These are phyloP conservation scores for Rhynchomys soricoides DNA, from an alignment of 2,113 vertebrate genomes.

Conservation along the genomic window DNA sequence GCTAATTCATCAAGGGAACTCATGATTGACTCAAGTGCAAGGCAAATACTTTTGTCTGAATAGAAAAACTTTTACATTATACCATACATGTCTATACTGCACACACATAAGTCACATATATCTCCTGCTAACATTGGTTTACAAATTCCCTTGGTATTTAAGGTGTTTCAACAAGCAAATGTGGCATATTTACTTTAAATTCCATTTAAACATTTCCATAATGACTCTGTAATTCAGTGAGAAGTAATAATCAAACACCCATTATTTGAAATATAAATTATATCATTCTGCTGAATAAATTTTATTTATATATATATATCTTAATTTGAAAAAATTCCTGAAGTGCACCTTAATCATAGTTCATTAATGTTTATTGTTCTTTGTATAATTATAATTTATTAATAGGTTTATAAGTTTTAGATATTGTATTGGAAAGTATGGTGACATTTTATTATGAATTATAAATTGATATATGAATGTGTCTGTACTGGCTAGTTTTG, in stretches of 20 bases:
- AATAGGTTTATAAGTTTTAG: constrained; percentile 32
- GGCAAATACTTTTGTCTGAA: constrained; percentile 49
- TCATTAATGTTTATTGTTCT: constrained; percentile 25
- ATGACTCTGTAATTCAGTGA: constrained; percentile 28
- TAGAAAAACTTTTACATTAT: constrained; percentile 1
- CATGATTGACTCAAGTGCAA: constrained; percentile 48
- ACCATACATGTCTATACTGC: not conserved
- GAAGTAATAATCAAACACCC: not conserved
- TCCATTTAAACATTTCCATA: constrained; percentile 52
- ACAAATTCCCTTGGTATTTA: constrained; percentile 27
- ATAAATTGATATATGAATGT: constrained; percentile 21
- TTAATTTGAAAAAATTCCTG: constrained; percentile 32
- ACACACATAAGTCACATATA: not conserved
- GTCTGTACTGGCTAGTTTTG: no score
- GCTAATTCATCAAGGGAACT: constrained; percentile 45
- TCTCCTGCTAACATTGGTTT: constrained; percentile 30
- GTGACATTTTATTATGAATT: constrained; percentile 36
- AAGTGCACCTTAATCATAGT: not conserved
- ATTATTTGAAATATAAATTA: constrained; percentile 46
- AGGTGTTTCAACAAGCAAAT: not conserved
- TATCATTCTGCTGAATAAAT: constrained; percentile 39
- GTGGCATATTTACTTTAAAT: constrained; percentile 13
- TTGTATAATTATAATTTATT: constrained; percentile 24
- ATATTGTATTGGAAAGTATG: not conserved
- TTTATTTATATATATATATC: not conserved